Base-by-base conservation (phyloP, 2,113 vertebrate species). In the Antigone vipio region DNA sequence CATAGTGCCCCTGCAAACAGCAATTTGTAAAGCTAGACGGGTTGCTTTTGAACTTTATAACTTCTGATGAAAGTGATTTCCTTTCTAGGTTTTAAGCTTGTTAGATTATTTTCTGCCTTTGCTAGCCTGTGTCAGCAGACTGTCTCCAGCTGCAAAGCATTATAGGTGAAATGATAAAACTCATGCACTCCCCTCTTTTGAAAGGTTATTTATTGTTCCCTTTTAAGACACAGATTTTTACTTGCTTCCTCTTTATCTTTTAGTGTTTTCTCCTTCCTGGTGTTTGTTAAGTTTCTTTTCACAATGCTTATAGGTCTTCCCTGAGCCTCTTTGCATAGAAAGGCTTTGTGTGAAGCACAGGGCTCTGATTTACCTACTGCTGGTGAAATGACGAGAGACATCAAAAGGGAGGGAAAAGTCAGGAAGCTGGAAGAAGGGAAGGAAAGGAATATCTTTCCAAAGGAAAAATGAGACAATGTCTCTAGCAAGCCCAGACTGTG, bases 241-340 rank as follows among this genome's bases (percentile, higher is more conserved):
- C 10, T 45, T 53, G 2, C 24, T 62, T 45, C 20, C 17, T 45
- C 40, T 74, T 45, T 34, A n/a, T 34, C 30, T 59, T 69, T 82
- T 42, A 89, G 23, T 0, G 0, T 3, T 92, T 90, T 81, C 19
- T 78, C 32, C 23, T 75, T 88, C 16, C 3, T 8, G 0, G 0
- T 49, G 20, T 83, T 60, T 60, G 8, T 58, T 77, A 55, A 78
- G 8, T 44, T 72, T 47, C 5, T 93, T 85, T 84, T 68, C 38
- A 21, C 0, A 45, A 1, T 32, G 20, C 14, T 91, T 80, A 17
- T 13, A 84, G 23, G 16, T 13, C 23, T 49, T 81, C 9, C 24
- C 35, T 56, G 38, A 77, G 18, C 16, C 5, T 34, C 9, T 77
- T 49, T 80, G 16, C 16, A 12, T 34, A 64, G 50, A 85, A 79